Evolutionary conservation across 2,888 invertebrate genomes (phyloP).

Genomic region (Dyspetes luteomarginatus): DNA sequence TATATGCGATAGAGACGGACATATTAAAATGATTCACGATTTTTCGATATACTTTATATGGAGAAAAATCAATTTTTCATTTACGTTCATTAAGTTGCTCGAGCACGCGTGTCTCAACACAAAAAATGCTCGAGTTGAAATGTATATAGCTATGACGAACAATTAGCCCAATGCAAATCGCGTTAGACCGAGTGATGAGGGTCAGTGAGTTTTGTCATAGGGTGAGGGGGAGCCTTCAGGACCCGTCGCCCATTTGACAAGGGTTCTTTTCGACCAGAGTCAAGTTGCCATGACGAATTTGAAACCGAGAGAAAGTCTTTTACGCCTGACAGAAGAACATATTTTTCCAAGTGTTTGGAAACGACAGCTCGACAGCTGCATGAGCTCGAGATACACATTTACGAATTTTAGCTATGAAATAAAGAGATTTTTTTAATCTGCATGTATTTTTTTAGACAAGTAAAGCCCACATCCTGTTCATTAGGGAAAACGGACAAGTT

Average conservation of each 20-base stretch:
- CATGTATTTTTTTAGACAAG: neutral
- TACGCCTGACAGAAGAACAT: conserved; percentile 40
- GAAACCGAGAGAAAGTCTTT: conserved; percentile 51
- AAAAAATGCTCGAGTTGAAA: conserved; percentile 21
- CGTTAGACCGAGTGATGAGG: conserved; percentile 60
- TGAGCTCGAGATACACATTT: conserved; percentile 27
- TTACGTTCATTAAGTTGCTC: too few relatives aligned
- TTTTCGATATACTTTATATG: too few relatives aligned
- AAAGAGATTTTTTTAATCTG: neutral
- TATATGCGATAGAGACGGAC: too few relatives aligned
- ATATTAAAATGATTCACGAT: too few relatives aligned
- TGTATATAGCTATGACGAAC: conserved; percentile 34
- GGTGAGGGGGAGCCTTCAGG: conserved; percentile 28
- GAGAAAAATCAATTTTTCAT: too few relatives aligned
- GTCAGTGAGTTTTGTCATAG: conserved; percentile 54
- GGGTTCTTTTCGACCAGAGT: conserved; percentile 48
- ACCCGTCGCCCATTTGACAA: conserved; percentile 45
- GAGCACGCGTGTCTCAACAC: too few relatives aligned
- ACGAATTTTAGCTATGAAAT: conserved; percentile 14
- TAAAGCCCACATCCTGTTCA: too few relatives aligned
- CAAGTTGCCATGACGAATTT: conserved; percentile 57
- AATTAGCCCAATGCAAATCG: conserved; percentile 61
- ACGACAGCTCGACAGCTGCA: conserved; percentile 60
- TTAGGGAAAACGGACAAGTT: too few relatives aligned
- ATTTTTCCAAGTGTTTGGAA: conserved; percentile 46